These are phyloP conservation scores for Porites australiensis DNA, from an alignment of 64 coral and sea anemone genomes.

Conservation along the genomic window DNA sequence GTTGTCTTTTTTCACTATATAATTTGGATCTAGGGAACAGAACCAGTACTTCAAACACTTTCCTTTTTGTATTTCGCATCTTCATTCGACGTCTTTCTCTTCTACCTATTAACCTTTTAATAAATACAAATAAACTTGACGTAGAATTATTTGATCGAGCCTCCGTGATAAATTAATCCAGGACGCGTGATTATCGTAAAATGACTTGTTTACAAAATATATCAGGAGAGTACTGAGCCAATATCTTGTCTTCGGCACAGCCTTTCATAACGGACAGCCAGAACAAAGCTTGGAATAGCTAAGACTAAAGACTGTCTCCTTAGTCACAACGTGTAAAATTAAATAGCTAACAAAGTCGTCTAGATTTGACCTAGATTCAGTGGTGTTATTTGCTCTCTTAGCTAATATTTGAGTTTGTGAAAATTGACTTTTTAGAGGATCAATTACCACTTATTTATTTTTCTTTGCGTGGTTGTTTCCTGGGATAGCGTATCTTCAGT, in stretches of 20 bases:
- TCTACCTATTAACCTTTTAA: neutral
- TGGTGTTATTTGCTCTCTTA: neutral
- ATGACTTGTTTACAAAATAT: slow-evolving; percentile 14
- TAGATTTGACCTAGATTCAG: neutral
- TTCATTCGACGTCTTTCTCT: neutral
- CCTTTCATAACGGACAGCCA: neutral
- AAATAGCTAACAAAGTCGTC: neutral
- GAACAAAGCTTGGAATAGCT: neutral
- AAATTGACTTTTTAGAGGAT: slow-evolving; percentile 28
- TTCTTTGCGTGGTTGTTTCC: slow-evolving; percentile 19
- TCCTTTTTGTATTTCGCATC: neutral
- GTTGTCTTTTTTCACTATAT: too few species aligned
- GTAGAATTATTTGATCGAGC: neutral
- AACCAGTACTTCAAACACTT: too few species aligned
- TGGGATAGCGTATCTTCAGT: neutral
- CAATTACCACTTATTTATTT: slow-evolving; percentile 22
- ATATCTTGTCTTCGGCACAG: neutral
- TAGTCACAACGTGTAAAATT: neutral
- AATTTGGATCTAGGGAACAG: too few species aligned
- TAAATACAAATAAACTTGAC: neutral
- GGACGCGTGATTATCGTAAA: neutral
- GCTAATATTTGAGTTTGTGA: slow-evolving; percentile 45
- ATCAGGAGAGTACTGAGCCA: neutral
- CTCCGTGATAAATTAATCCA: neutral
- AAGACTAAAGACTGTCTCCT: neutral